These are phyloP conservation scores for Trachelus tabidus DNA, from an alignment of 2,888 invertebrate genomes.

Conservation along the genomic window DNA sequence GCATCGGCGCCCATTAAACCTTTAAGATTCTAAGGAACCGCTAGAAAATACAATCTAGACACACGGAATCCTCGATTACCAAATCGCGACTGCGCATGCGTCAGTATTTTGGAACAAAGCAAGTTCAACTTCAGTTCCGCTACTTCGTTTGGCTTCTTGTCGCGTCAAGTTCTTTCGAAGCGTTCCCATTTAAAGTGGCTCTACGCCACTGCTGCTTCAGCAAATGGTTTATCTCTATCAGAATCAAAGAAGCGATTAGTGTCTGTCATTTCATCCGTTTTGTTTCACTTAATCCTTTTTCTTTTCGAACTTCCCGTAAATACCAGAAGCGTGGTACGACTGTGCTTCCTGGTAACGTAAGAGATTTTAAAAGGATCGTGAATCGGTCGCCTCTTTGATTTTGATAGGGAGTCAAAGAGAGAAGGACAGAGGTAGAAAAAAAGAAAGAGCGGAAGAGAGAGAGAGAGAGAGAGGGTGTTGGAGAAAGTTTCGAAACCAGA, in stretches of 20 bases:
- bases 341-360: neutral
- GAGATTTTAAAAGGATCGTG: neutral
- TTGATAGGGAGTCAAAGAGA: neutral
- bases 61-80: neutral
- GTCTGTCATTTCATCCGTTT: neutral
- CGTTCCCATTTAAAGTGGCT: neutral
- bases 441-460: neutral
- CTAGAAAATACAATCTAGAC: neutral
- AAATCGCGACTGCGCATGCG: neutral
- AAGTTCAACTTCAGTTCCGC: neutral
- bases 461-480: neutral
- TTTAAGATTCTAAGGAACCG: neutral
- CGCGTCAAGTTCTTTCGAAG: too few relatives aligned
- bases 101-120: neutral
- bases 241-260: neutral
- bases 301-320: neutral
- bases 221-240: neutral
- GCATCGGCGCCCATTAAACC: neutral
- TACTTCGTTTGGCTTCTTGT: too few relatives aligned
- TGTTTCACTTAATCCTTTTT: neutral
- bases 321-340: neutral
- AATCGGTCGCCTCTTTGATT: neutral
- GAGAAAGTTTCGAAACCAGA: too few relatives aligned
- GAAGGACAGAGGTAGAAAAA: neutral
- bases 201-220: neutral